Base-by-base conservation (phyloP, 1,140 invertebrate genomes). In the Anastrepha ludens region DNA sequence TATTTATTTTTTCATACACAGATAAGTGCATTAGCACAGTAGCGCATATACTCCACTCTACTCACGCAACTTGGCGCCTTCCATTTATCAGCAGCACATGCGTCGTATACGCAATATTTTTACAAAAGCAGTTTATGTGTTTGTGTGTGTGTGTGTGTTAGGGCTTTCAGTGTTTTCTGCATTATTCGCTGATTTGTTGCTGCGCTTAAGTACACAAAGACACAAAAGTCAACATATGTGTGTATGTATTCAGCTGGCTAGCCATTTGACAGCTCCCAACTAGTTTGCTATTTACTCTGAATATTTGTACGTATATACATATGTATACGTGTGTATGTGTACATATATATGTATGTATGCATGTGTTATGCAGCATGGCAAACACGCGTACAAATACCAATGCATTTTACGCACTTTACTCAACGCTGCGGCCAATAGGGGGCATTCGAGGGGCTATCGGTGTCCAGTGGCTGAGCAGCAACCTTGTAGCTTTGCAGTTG, bases 381-480 rank as follows among this genome's bases (percentile, higher is more conserved):
- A 81, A 81, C n/a, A 58, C n/a, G n/a, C 74, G 74, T 9, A 81
- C 74, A 50, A 81, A 50, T 81, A 81, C 74, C 20, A 81, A 81
- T 81, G 74, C 74, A 81, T 55, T 81, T 55, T 81, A 81, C 74
- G 74, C 74, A 81, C 50, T 81, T 55, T 81, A n/a, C 47, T 47
- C 74, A 55, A 70, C 39, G n/a, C 2, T 20, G 17, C 47, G 20
- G 5, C 8, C 74, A 58, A 50, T 11, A 20, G 6, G 17, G 7
- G 44, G 11, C 0, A 13, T 20, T 29, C 5, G 74, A 5, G 17
- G 47, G 47, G 74, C 17, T 81, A 55, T 50, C 74, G 44, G 6
- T 20, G 47, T 17, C 5, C 74, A n/a, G 47, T 41, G 41, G 41
- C 15, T 74, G 39, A 44, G 17, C 50, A 81, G 11, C 20, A 81